Evolutionary conservation across 1,140 invertebrate species (phyloP), one percentile per base, ranked within the genome.

Genomic region (Hyles vespertilio): DNA sequence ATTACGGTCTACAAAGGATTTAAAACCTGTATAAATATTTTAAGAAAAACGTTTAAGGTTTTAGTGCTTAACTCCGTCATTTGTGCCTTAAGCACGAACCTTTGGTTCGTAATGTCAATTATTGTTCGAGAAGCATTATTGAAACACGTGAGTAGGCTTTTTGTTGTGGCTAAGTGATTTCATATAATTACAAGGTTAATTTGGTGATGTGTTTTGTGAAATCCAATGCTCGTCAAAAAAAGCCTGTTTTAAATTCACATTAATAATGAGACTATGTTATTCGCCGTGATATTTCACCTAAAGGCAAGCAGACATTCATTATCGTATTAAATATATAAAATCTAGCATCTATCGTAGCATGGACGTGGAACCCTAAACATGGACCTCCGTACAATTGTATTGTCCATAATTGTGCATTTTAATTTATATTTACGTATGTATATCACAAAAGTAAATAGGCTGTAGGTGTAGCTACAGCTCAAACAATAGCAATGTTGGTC

Each of bases 401-500:
- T 87, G 84, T 87, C 84, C 84, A 82, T 73, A 62, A 77, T 87
- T 87, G 84, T 87, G 84, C 84, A 81, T 81, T 78, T 70, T 69
- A 72, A 67, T 72, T 72, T 65, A 63, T 73, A 64, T 45, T 70
- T 83, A 81, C 72, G 70, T 86, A 84, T 79, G 60, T 71, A 73
- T 83, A 84, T 86, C 77, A 84, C 81, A 80, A 84, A 77, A 59
- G 61, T 73, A 77, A 75, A 67, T 49, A 61, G 67, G 64, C 69
- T 66, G 54, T 61, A 65, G 66, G 63, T 47, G 54, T 59, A 56
- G 57, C 61, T 56, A 59, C 49, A 43, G 51, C 52, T 48, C 51
- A 63, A 59, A 51, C 51, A 50, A 67, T 65, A 72, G 75, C 71
- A 74, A 79, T 70, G 56, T 80, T 74, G 67, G 75, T 78, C 71